Percentiles rank a stretch among this genome's conserved stretches.
These are phyloP conservation scores for Pseudomyrmex gracilis DNA, from an alignment of 1,140 invertebrate species.

Conservation along the genomic window DNA sequence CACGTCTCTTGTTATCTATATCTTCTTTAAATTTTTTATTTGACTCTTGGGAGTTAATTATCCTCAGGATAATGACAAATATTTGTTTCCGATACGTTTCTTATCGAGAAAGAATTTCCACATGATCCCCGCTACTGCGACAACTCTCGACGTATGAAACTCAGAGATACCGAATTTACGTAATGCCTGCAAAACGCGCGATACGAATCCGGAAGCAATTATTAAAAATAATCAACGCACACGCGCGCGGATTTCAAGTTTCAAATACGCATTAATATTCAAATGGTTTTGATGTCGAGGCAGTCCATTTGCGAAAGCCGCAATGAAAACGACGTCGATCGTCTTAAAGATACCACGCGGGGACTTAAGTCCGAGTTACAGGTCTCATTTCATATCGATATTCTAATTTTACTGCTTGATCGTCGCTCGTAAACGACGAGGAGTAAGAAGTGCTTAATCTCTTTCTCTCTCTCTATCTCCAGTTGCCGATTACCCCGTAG, in stretches of 20 bases:
- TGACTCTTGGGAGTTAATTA: not conserved
- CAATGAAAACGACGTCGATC: conserved; percentile 45
- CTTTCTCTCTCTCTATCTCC: not conserved
- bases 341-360: conserved; percentile 57
- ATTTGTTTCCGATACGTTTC: not conserved
- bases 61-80: not conserved
- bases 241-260: not conserved
- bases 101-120: not conserved
- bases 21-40: not conserved
- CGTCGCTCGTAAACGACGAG: conserved; percentile 45
- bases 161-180: not conserved
- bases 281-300: conserved; percentile 3
- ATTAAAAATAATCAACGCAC: not conserved
- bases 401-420: conserved; percentile 57
- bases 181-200: not conserved
- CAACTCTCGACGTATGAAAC: not conserved
- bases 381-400: conserved; percentile 52
- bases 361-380: conserved; percentile 57
- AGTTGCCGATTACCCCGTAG: conserved; percentile 33
- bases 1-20: not conserved
- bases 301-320: conserved; percentile 59
- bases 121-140: not conserved
- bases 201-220: not conserved
- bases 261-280: conserved; percentile 21
- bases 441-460: conserved; percentile 47